Percentiles rank a stretch among this genome's conserved stretches.
These are phyloP conservation scores for Eulemur albifrons DNA, from an alignment of 2,797 vertebrate species.

Conservation along the genomic window DNA sequence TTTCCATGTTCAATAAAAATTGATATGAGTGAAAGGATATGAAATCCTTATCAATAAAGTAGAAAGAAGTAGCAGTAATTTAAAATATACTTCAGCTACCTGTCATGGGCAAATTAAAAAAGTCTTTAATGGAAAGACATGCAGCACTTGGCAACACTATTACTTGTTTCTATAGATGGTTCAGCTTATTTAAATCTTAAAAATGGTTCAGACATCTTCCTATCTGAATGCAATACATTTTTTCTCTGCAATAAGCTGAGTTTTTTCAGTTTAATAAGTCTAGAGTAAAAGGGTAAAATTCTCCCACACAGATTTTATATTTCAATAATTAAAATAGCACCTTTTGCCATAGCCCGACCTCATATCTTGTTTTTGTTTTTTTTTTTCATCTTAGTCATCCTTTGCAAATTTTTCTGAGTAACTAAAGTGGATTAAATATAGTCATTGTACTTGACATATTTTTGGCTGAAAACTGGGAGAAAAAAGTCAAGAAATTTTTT, in stretches of 20 bases:
- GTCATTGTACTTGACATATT: neutral
- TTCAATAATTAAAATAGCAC: neutral
- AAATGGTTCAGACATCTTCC: conserved; percentile 1
- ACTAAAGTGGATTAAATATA: neutral
- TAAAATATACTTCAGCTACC: conserved; percentile 58
- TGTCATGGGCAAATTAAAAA: conserved; percentile 74
- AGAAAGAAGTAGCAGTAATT: conserved; percentile 61
- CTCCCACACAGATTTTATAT: neutral
- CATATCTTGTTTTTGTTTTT: neutral
- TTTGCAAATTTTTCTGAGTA: neutral
- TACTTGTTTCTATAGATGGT: neutral
- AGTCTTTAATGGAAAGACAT: conserved; percentile 66
- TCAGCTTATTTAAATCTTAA: conserved; percentile 58
- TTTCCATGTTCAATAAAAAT: conserved; percentile 72
- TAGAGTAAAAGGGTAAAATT: neutral
- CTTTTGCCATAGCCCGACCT: neutral
- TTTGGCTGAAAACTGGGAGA: neutral
- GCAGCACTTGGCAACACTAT: neutral
- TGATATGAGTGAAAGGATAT: conserved; percentile 56
- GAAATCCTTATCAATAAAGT: conserved; percentile 55
- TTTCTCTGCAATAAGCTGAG: neutral
- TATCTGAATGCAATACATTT: neutral
- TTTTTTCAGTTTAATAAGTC: conserved; percentile 3
- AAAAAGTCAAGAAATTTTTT: neutral
- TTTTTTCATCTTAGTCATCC: neutral